Conservation (phyloP, 2,888 invertebrate genomes). For the Ptilodon capucinus region DNA sequence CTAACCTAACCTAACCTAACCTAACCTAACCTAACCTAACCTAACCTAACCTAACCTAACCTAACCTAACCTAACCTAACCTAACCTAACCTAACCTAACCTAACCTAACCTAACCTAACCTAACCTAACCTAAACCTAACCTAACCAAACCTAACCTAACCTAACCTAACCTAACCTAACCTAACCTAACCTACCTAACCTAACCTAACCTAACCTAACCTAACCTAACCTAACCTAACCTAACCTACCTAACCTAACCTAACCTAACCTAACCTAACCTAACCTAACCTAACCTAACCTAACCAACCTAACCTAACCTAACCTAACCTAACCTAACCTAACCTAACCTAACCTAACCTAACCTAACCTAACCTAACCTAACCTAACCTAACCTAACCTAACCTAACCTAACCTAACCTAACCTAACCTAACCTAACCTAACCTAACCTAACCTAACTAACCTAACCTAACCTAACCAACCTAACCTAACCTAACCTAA, state of each 20-base stretch:
- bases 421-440: constrained; percentile 13
- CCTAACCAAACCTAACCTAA: constrained; percentile 21
- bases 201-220: constrained; percentile 8
- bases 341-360: constrained; percentile 6
- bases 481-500: constrained; percentile 15
- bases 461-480: constrained; percentile 12
- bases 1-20: constrained; percentile 25
- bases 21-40: constrained; percentile 25
- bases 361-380: constrained; percentile 11
- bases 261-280: constrained; percentile 17
- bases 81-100: constrained; percentile 20
- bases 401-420: constrained; percentile 11
- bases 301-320: constrained; percentile 16
- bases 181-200: constrained; percentile 14
- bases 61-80: constrained; percentile 22
- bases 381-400: constrained; percentile 12
- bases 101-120: constrained; percentile 21
- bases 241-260: constrained; percentile 17
- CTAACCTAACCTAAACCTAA: constrained; percentile 22
- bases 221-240: constrained; percentile 12
- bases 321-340: constrained; percentile 13
- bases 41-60: constrained; percentile 23
- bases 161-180: constrained; percentile 16
- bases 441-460: constrained; percentile 13
- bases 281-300: constrained; percentile 15